Percentiles rank a stretch among this genome's conserved stretches.
Evolutionary conservation across 2,797 vertebrate species (phyloP).

Genomic region (Psittacula echo): DNA sequence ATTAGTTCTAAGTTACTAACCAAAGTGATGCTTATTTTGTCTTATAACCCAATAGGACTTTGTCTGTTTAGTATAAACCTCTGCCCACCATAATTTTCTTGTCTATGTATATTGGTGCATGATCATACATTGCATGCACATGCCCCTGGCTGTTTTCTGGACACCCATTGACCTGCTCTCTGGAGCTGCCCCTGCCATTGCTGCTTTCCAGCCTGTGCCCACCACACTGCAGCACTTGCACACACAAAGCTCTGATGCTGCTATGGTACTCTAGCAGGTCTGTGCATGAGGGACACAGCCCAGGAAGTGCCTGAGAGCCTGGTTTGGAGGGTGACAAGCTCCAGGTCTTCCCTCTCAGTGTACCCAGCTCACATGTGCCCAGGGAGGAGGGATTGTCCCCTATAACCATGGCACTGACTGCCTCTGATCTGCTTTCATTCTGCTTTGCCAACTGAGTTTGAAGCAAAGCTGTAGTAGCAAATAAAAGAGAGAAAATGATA

Average conservation of each 20-base stretch:
- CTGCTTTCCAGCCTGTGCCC: background rate
- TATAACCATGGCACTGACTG: background rate
- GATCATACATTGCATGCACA: fast-evolving
- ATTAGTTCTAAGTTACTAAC: conserved; percentile 50
- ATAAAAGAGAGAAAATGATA: background rate
- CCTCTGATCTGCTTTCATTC: background rate
- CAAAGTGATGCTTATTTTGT: conserved; percentile 36
- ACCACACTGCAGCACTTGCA: background rate
- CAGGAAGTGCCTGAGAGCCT: background rate
- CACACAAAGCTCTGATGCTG: background rate
- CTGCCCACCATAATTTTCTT: background rate
- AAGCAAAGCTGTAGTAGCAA: background rate
- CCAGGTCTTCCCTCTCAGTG: background rate
- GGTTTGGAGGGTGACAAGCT: background rate
- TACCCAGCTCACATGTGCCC: background rate
- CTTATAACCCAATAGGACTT: background rate
- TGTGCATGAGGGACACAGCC: background rate
- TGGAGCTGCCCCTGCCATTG: fast-evolving
- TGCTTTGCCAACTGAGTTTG: background rate
- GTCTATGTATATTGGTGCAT: background rate
- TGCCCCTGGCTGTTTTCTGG: background rate
- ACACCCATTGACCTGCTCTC: background rate
- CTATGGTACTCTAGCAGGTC: background rate
- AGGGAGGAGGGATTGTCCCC: background rate
- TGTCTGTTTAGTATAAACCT: background rate